Base-by-base conservation (phyloP, 2,113 vertebrate species). In the Erythrocercus mccallii region DNA sequence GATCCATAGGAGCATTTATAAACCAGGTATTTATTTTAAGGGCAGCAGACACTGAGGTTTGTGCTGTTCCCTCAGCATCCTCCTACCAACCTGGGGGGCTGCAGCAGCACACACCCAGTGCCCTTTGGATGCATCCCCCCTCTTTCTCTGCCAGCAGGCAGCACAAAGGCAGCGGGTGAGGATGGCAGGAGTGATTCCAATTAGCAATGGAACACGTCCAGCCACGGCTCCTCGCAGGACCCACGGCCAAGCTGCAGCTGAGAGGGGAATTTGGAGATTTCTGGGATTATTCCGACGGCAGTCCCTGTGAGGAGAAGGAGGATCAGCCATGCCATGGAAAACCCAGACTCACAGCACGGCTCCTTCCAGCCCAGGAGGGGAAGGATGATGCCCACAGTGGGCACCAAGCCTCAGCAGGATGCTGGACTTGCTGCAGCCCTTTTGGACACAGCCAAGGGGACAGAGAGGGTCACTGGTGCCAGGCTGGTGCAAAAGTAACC, bases 261-360 rank as follows among this genome's bases (percentile, higher is more conserved):
- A 66, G 5, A 50, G 1, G 25, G 28, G 1, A 22, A 82, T 50
- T 6, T 6, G 78, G 88, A 1, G 33, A 12, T 53, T 70, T 27
- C 86, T 47, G 45, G 18, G 33, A 23, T 31, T 31, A 45, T 62
- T 45, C 77, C 7, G 6, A 22, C 7, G 7, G 15, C 12, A 24
- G 17, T 11, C 31, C 48, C 53, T 3, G 33, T 0, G 48, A 73
- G 23, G n/a, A 58, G 17, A 44, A 78, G 27, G 50, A 44, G 20
- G 58, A 78, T 19, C 6, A 65, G 56, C 38, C 4, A 0, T 1
- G 18, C 33, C 21, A 42, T 8, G 47, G 71, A 53, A 86, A 30
- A n/a, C 10, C 28, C 0, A 0, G 4, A 6, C 18, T 16, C 1
- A 0, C 8, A 33, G 61, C 22, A 58, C 0, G 0, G 45, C 33